phyloP scores from a whole-genome alignment of 30 jellyfish, hydroid and myxozoan genomes.

The Phacellophora camtschatica region DNA sequence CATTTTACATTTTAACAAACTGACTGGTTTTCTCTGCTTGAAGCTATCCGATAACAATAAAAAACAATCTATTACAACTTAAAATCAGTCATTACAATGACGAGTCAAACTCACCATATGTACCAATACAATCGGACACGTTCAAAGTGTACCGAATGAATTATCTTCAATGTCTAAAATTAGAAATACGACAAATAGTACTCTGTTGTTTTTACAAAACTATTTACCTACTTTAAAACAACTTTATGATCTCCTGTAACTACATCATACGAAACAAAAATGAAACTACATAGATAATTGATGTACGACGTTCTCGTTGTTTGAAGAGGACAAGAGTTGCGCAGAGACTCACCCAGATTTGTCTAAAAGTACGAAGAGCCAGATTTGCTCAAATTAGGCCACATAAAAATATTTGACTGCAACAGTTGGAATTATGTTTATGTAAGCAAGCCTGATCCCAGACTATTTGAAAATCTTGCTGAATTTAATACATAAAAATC shows the following conservation, averaged over 20 bases:
- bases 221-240: background rate
- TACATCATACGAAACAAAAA: background rate
- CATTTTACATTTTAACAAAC: conserved; percentile 27
- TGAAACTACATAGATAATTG: background rate
- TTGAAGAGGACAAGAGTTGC: background rate
- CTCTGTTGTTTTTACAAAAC: conserved; percentile 45
- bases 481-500: too few relatives aligned
- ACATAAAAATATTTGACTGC: too few relatives aligned
- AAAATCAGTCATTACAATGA: conserved; percentile 11
- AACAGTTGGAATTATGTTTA: background rate
- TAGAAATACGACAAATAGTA: conserved; percentile 27
- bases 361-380: too few relatives aligned
- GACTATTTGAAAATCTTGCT: too few relatives aligned
- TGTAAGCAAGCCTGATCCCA: background rate
- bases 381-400: too few relatives aligned
- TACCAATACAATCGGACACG: background rate
- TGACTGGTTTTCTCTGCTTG: conserved; percentile 40
- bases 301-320: background rate
- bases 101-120: background rate
- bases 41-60: conserved; percentile 45
- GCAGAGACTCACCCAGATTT: too few relatives aligned
- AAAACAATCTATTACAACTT: conserved; percentile 33
- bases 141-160: background rate
- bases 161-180: background rate
- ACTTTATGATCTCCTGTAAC: background rate